Conservation (phyloP, 2,797 vertebrate genomes). For the Pipistrellus nathusii region DNA sequence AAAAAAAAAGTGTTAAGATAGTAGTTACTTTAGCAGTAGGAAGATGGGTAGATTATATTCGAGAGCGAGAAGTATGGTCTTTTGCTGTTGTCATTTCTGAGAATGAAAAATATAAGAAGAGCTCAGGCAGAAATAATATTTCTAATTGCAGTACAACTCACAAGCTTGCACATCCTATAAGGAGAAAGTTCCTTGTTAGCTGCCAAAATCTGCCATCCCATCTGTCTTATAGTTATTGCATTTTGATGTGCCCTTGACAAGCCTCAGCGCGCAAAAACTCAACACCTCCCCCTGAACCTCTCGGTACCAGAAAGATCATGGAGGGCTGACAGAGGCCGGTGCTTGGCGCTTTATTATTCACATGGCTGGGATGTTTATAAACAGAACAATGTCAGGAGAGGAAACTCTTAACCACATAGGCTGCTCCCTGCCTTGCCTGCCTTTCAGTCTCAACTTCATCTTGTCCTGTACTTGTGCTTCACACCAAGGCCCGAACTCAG, state of each 20-base stretch:
- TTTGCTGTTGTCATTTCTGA: slow-evolving; percentile 70
- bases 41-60: slow-evolving; percentile 64
- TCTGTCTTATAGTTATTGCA: slow-evolving; percentile 79
- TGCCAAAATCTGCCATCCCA: slow-evolving; percentile 84
- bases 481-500: slow-evolving; percentile 85
- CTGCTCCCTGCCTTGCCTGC: slow-evolving; percentile 81
- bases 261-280: slow-evolving; percentile 78
- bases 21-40: slow-evolving; percentile 67
- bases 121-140: slow-evolving; percentile 73
- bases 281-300: slow-evolving; percentile 67
- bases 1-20: slow-evolving; percentile 34
- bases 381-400: slow-evolving; percentile 85
- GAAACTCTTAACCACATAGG: slow-evolving; percentile 86
- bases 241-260: slow-evolving; percentile 83
- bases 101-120: slow-evolving; percentile 68
- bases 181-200: slow-evolving; percentile 81
- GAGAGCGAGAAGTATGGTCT: slow-evolving; percentile 63
- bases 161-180: slow-evolving; percentile 80
- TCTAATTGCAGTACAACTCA: slow-evolving; percentile 78
- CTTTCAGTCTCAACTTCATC: slow-evolving; percentile 86
- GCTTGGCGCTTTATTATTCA: slow-evolving; percentile 86
- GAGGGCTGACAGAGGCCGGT: slow-evolving; percentile 80
- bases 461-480: slow-evolving; percentile 82
- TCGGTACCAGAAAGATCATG: slow-evolving; percentile 74
- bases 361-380: slow-evolving; percentile 87